Evolutionary conservation across 2,113 vertebrate species (phyloP), one percentile per base, ranked within the genome.

Genomic region (Semnornis frantzii): DNA sequence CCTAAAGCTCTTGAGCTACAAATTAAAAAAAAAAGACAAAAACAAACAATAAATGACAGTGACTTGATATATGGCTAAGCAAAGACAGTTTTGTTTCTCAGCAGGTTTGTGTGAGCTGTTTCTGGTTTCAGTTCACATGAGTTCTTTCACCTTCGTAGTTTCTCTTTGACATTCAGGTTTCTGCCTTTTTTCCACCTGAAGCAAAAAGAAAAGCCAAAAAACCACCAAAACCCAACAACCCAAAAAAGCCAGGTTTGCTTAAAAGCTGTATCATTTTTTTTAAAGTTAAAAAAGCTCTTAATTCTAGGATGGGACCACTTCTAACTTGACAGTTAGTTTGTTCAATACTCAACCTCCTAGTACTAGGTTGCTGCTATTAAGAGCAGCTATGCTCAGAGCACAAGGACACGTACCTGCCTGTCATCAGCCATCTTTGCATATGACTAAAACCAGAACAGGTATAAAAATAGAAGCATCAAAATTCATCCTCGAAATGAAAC

Each of bases 51-150:
- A 70, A 21, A 85, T 15, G 46, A 57, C 62, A 82, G 44, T 52
- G 37, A 48, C 18, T 39, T 92, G 79, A 62, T 31, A 71, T 42
- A 52, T 8, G 63, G 76, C 82, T 90, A 90, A 93, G 92, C 30
- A 94, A 94, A 89, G 54, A 18, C 70, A 94, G 92, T 95, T 94
- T 86, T 96, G 85, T 84, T 94, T 97, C 92, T 95, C 93, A 94
- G 94, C 85, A 88, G n/a, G 46, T 94, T 96, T 96, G 85, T 97
- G 96, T 95, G 96, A 97, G 95, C 95, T 96, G 76, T 93, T 94
- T 95, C 93, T 95, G 95, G 95, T 97, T 97, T 97, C 96, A 97
- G 96, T 97, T 97, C 96, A 96, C 96, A 97, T 94, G 88, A 76
- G 59, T 63, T 95, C 92, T 90, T 87, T 94, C 70, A 96, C 85